A percentile compares a stretch with the other conserved stretches of the same genome.
Conservation (phyloP, 2,113 vertebrate genomes). For the Scortum barcoo region DNA sequence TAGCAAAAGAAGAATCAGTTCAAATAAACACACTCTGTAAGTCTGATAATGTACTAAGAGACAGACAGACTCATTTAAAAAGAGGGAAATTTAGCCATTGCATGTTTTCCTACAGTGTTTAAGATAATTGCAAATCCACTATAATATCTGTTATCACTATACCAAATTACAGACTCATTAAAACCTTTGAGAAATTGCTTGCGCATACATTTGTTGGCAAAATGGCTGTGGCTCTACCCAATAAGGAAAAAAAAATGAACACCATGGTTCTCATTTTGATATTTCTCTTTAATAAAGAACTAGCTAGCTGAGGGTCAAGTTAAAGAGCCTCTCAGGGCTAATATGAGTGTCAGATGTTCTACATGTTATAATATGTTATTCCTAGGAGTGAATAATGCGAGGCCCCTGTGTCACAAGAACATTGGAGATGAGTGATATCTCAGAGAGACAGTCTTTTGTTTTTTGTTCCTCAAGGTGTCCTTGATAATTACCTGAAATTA, state of each 20-base stretch:
- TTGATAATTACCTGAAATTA: no score
- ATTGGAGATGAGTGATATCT: no score
- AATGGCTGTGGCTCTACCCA: background rate
- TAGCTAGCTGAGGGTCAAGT: no score
- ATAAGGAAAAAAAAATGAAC: background rate
- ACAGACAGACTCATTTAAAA: constrained; percentile 23
- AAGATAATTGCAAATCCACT: constrained; percentile 24
- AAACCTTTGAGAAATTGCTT: constrained; percentile 19
- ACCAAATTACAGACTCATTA: constrained; percentile 27
- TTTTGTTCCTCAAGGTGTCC: no score
- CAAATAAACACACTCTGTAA: background rate
- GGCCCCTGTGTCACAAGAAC: no score
- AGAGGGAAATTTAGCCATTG: constrained; percentile 22
- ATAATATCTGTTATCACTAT: constrained; percentile 12
- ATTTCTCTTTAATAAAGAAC: constrained; percentile 10
- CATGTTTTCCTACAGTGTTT: background rate
- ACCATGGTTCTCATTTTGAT: background rate
- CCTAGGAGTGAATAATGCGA: no score
- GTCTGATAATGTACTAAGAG: background rate
- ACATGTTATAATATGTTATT: no score
- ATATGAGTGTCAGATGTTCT: no score
- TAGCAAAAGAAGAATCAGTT: background rate
- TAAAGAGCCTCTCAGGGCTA: no score
- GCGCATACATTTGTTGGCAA: constrained; percentile 12
- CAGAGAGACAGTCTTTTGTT: no score